Base-by-base conservation (phyloP, 2,888 invertebrate genomes). In the Pteria penguin region DNA sequence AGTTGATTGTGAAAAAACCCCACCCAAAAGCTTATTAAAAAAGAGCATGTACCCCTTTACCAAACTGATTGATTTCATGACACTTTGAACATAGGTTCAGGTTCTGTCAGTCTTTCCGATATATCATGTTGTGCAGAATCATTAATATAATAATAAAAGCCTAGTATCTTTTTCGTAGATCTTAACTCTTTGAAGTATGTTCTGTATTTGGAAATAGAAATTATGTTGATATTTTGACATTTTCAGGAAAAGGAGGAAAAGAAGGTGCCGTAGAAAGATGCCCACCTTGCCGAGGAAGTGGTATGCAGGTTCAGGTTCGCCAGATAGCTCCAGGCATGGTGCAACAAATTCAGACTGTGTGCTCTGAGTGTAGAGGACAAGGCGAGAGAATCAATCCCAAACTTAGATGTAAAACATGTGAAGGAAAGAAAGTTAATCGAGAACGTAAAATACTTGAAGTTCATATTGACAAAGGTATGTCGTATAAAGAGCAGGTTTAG, bases 361-460 rank as follows among this genome's bases (percentile, higher is more conserved):
- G 98, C 92, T 92, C 94, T 0, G 96, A 97, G 69, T 99, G 99
- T 91, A 94, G 95, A 70, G 99, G 99, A 2, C 95, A 96, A 83
- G 93, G 92, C 26, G 92, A 92, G 83, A 83, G 84, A 54, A 92
- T 92, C 61, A 90, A 91, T 75, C 86, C 97, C 4, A 97, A 97
- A 90, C 97, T 98, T 92, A 95, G 97, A 75, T 99, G 99, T 94
- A 98, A 97, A 93, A 94, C 94, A 76, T 99, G 99, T 91, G 94
- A 95, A 90, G 99, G 98, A 18, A 95, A 96, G 82, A 99, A 98
- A 90, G 96, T 97, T 5, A 94, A 96, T 8, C 94, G 96, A 68
- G 97, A 97, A 87, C 95, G 97, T 76, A 98, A 98, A 93, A 97
- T 98, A 82, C 93, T 99, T 1, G 98, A 99, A 92, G 98, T 98